Percentiles rank a stretch among this genome's conserved stretches.
phyloP scores from a whole-genome alignment of 2,113 vertebrate genomes.

The Hystrix cristata region DNA sequence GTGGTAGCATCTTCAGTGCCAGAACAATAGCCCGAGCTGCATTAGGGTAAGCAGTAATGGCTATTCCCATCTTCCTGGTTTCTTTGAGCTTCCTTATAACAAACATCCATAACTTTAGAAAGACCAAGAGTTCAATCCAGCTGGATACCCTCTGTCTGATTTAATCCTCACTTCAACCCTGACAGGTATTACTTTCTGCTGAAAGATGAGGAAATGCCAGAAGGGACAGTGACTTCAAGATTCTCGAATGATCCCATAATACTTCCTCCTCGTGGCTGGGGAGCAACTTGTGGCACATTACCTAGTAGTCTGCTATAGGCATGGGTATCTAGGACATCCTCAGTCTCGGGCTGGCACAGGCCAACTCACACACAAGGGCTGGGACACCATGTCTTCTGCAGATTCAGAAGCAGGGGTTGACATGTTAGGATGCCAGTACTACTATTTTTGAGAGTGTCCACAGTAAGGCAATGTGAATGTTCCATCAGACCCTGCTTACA shows the following conservation, averaged over 20 bases:
- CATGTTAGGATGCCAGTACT: background rate
- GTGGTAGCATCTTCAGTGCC: background rate
- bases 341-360: background rate
- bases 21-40: background rate
- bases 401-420: background rate
- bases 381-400: background rate
- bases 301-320: background rate
- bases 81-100: background rate
- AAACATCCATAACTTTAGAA: background rate
- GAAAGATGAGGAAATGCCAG: background rate
- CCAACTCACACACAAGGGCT: background rate
- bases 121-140: background rate
- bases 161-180: background rate
- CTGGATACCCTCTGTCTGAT: background rate
- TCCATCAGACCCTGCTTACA: background rate
- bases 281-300: background rate
- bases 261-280: background rate
- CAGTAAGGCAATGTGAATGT: background rate
- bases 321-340: background rate
- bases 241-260: background rate
- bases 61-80: background rate
- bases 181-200: background rate
- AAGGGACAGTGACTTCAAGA: background rate
- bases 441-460: background rate
- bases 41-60: background rate